A percentile compares a stretch with the other conserved stretches of the same genome.
These are phyloP conservation scores for Drosophila merina DNA, from an alignment of 2,888 invertebrate genomes.

Conservation along the genomic window DNA sequence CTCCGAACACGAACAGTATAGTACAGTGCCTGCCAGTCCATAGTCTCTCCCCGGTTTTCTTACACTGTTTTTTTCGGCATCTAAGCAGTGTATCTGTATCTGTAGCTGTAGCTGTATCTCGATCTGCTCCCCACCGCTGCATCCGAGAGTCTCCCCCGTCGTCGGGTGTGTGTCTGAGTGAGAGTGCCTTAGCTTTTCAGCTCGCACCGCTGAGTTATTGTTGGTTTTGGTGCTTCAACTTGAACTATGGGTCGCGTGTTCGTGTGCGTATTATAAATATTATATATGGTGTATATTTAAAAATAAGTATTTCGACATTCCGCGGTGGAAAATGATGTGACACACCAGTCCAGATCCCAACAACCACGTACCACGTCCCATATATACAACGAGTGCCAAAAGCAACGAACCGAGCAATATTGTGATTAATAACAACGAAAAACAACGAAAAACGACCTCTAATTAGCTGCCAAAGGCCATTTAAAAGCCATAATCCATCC, in stretches of 20 bases:
- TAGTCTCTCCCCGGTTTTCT: constrained; percentile 29
- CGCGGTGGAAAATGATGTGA: constrained; percentile 53
- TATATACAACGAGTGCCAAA: constrained; percentile 45
- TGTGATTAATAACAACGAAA: constrained; percentile 62
- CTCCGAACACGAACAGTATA: constrained; percentile 43
- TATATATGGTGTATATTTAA: constrained; percentile 61
- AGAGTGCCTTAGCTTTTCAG: constrained; percentile 57
- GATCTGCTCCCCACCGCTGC: constrained; percentile 20
- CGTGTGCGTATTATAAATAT: constrained; percentile 45
- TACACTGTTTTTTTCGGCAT: constrained; percentile 17
- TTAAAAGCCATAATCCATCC: constrained; percentile 39
- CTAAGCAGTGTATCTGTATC: constrained; percentile 35
- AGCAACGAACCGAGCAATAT: constrained; percentile 50
- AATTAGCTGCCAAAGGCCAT: constrained; percentile 39
- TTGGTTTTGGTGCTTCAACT: constrained; percentile 51
- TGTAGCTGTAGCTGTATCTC: constrained; percentile 30
- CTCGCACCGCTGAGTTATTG: constrained; percentile 32
- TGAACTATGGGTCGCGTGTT: constrained; percentile 66
- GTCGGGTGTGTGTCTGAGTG: constrained; percentile 14
- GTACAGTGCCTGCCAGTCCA: constrained; percentile 9
- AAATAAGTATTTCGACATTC: constrained; percentile 77
- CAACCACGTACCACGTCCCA: constrained; percentile 21
- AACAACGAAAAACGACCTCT: constrained; percentile 23
- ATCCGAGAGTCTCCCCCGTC: constrained; percentile 19
- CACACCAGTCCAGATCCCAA: constrained; percentile 41